Base-by-base conservation (phyloP, 2,888 invertebrate genomes). In the Tolmerus cingulatus region DNA sequence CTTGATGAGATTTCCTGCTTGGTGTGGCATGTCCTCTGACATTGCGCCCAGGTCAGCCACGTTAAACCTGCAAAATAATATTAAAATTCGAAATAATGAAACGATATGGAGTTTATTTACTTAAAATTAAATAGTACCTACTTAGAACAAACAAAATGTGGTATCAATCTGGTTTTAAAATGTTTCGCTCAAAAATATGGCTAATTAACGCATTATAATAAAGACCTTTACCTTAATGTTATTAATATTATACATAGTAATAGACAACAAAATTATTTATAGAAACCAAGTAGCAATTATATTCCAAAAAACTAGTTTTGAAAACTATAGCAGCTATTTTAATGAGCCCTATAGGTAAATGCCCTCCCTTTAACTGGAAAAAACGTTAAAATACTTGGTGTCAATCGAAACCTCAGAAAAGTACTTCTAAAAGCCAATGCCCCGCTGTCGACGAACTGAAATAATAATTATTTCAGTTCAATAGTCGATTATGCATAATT, bases 11-110 rank as follows among this genome's bases (percentile, higher is more conserved):
- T 93, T 91, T 88, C 92, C 92, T 0, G 95, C 93, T 94, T 95
- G 95, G 85, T 93, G 94, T 0, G 94, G 94, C 89, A 94, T 91
- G 88, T 95, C 94, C 8, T 91, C 90, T 0, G 95, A 94, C 92
- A 94, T 93, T 4, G 95, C 94, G 0, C 93, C 94, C 81, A 91
- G 90, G 90, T 95, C 95, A 27, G 94, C 95, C 0, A 95, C 94
- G 90, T 95, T 95, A 88, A 95, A 94, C 87, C 88, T 89, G 16
- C 16, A 74, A 40, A 27, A 9, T 66, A 27, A 66, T 66, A 66
- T 66, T 12, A 3, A 66, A 66, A 14, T 40, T 40, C 2, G 1
- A 40, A 57, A 23, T 55, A 55, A 55, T 27, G 27, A 74, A 37
- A 7, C 37, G 37, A 3, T 37, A 37, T 37, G 37, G 30, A 30